phyloP scores from a whole-genome alignment of 2,797 vertebrate species.

The Parotocinclus haroldoi region DNA sequence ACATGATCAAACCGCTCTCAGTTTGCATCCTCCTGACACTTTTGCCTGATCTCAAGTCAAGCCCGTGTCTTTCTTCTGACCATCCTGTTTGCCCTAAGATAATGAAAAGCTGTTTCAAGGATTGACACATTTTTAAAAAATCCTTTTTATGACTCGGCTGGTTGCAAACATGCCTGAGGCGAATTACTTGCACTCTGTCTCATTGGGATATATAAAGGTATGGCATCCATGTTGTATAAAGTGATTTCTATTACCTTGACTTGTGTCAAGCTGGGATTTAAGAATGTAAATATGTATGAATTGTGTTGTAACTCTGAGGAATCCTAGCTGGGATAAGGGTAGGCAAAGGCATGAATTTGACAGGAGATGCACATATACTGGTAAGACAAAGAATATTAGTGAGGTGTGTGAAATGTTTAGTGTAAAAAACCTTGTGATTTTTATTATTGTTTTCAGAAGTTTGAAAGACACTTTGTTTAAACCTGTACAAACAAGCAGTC shows the following conservation, averaged over 20 bases:
- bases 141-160: constrained; percentile 4
- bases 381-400: too few relatives aligned
- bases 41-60: constrained; percentile 3
- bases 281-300: neutral
- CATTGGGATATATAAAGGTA: constrained; percentile 51
- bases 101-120: constrained; percentile 11
- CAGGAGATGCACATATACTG: too few relatives aligned
- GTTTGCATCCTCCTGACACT: neutral
- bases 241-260: neutral
- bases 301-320: neutral
- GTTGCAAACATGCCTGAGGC: constrained; percentile 45
- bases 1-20: constrained; percentile 20
- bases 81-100: constrained; percentile 6
- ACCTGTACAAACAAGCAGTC: too few relatives aligned
- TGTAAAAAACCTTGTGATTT: too few relatives aligned
- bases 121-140: constrained; percentile 9
- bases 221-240: neutral
- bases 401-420: too few relatives aligned
- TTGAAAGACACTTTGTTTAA: too few relatives aligned
- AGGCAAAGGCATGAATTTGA: too few relatives aligned
- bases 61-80: neutral
- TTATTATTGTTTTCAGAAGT: too few relatives aligned
- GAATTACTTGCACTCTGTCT: constrained; percentile 42
- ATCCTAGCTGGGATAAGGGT: too few relatives aligned
- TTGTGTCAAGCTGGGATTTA: neutral